Evolutionary conservation across 2,797 vertebrate genomes (phyloP).

Genomic region (Ceyx erithaca): DNA sequence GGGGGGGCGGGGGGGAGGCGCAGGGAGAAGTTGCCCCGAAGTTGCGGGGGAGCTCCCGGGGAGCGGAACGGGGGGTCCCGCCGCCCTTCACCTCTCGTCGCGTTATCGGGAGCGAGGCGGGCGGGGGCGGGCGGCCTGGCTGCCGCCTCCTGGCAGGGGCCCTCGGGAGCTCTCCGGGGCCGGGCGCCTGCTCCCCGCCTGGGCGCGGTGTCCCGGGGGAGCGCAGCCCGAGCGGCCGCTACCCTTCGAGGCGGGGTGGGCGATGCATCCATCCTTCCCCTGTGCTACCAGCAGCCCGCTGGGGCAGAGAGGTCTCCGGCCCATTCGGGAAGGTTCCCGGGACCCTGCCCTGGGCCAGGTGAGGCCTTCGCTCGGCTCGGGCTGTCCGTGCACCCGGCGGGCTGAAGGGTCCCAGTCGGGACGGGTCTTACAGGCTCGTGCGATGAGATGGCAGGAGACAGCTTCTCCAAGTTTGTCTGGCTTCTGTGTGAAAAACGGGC

Average conservation of each 20-base stretch:
- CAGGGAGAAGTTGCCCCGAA: background rate
- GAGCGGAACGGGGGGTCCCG: background rate
- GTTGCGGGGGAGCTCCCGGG: background rate
- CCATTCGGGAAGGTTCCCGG: background rate
- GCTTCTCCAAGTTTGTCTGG: background rate
- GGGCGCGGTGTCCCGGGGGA: no score
- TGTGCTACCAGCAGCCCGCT: background rate
- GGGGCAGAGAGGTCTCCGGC: background rate
- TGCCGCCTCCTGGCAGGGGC: background rate
- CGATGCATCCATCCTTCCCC: no score
- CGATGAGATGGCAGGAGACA: background rate
- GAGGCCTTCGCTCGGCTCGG: background rate
- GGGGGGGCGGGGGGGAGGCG: no score
- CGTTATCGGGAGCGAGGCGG: background rate
- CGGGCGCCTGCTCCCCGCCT: background rate
- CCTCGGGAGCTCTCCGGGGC: background rate
- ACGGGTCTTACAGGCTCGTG: background rate
- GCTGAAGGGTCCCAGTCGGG: background rate
- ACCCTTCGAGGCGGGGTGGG: no score
- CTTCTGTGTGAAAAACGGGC: accelerated
- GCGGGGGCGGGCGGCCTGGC: background rate
- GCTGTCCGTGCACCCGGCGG: no score
- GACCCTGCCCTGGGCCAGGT: no score
- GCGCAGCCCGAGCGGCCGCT: background rate
- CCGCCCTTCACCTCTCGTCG: background rate